A percentile compares a stretch with the other conserved stretches of the same genome.
These are phyloP conservation scores for Lysandra coridon DNA, from an alignment of 2,888 invertebrate species.

Conservation along the genomic window DNA sequence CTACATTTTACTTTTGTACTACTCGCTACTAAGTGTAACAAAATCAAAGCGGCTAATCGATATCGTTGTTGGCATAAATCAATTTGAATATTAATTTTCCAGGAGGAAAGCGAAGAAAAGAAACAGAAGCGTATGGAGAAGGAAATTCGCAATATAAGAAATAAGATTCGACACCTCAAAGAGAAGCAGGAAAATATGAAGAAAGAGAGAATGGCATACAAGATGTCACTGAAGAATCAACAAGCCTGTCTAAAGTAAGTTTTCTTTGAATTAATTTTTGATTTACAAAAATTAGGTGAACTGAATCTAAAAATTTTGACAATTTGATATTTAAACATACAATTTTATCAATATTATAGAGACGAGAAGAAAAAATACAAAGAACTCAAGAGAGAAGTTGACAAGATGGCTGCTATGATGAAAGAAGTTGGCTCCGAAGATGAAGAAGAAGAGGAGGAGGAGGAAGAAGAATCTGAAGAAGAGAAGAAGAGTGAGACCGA, in stretches of 20 bases:
- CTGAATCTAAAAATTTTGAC: too few relatives aligned
- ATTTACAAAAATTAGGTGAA: too few relatives aligned
- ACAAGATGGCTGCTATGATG: slow-evolving; percentile 94
- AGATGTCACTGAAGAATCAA: slow-evolving; percentile 90
- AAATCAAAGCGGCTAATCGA: too few relatives aligned
- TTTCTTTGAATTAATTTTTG: neutral
- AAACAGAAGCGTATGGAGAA: slow-evolving; percentile 82
- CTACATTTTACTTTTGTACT: too few relatives aligned
- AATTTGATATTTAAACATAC: neutral
- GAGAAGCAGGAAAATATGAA: slow-evolving; percentile 89
- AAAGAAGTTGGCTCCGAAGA: slow-evolving; percentile 88
- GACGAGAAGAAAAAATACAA: slow-evolving; percentile 92
- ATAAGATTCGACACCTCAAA: slow-evolving; percentile 83
- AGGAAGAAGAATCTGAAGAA: slow-evolving; percentile 80
- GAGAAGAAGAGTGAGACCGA: slow-evolving; percentile 80
- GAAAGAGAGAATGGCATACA: slow-evolving; percentile 88
- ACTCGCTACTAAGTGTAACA: too few relatives aligned
- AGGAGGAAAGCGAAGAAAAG: slow-evolving; percentile 82
- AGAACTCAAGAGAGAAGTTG: slow-evolving; percentile 91
- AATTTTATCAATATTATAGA: slow-evolving; percentile 53
- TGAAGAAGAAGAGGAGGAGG: slow-evolving; percentile 84
- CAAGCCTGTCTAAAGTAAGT: slow-evolving; percentile 85
- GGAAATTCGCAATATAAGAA: slow-evolving; percentile 83
- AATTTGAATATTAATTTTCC: slow-evolving; percentile 37
- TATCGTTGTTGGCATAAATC: neutral